Evolutionary conservation across 2,113 vertebrate genomes (phyloP).

Genomic region (Chaetodon auriga): DNA sequence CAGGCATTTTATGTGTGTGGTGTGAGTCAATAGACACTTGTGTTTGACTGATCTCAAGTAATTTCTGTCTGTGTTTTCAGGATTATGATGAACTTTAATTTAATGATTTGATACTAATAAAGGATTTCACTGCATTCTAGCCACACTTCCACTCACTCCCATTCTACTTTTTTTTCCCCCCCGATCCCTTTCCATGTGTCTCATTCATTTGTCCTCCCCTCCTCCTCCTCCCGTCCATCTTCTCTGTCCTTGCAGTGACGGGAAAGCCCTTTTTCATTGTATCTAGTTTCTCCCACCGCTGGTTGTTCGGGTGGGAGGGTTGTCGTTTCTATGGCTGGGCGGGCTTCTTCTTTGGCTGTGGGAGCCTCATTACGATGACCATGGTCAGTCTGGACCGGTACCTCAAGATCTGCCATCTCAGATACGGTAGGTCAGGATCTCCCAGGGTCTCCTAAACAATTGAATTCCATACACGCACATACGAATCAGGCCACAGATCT

Average conservation of each 20-base stretch:
- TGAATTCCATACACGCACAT: background rate
- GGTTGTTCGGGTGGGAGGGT: constrained; percentile 94
- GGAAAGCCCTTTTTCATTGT: constrained; percentile 95
- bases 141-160: background rate
- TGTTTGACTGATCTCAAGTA: background rate
- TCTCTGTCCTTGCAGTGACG: constrained; percentile 83
- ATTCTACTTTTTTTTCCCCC: background rate
- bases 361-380: constrained; percentile 96
- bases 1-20: background rate
- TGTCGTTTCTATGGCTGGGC: constrained; percentile 95
- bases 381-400: constrained; percentile 95
- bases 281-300: constrained; percentile 94
- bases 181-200: background rate
- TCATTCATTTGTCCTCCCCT: background rate
- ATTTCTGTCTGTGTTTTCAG: background rate
- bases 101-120: background rate
- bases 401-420: constrained; percentile 94
- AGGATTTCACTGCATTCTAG: background rate
- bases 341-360: constrained; percentile 96
- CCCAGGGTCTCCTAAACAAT: background rate
- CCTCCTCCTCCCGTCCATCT: background rate
- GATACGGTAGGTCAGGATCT: constrained; percentile 86
- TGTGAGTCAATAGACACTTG: background rate
- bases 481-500: no score
- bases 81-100: background rate